Base-by-base conservation (phyloP, 2,888 invertebrate species). In the Dasysyrphus albostriatus region DNA sequence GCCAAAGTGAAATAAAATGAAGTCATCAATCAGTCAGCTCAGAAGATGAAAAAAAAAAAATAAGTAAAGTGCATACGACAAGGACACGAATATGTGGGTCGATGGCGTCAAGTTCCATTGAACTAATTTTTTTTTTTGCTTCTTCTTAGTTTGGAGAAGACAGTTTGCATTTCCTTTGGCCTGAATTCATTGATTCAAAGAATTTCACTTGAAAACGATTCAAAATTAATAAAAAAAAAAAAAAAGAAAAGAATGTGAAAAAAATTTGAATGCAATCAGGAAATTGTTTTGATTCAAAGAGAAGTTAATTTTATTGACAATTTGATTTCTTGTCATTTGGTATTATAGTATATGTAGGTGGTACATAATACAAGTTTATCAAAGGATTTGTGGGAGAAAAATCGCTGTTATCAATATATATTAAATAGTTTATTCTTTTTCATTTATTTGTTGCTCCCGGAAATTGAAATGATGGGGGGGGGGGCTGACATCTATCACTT, bases 1-100 rank as follows among this genome's bases (percentile, higher is more conserved):
- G 65, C 42, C 34, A 44, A 32, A 65, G 42, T 42, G 65, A 54
- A 75, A 32, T 44, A 32, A 75, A 67, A 58, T 24, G 67, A 76
- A 67, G 67, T 56, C 76, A 67, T 65, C 76, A 76, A 65, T 76
- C 76, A 67, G 47, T 24, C 16, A 76, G 49, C 37, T 24, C 16
- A 76, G 49, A 58, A 24, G 19, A 47, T 75, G 65, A 8, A 19
- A 19, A 34, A 61, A 34, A 61, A n/a, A 42, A 42, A 32, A n/a
- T 3, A 29, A 24, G 2, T 29, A 47, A 44, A 63, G 32, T 47
- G 65, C 47, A 47, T 29, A 47, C 29, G 47, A 65, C 65, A 65
- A 65, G 65, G 65, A 65, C 59, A 37, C 63, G 63, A 44, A 63
- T 47, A 65, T 65, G 65, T 65, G 44, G 65, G 65, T 65, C 47